Conservation (phyloP, 2,797 vertebrate species). For the Rallus crepitans region DNA sequence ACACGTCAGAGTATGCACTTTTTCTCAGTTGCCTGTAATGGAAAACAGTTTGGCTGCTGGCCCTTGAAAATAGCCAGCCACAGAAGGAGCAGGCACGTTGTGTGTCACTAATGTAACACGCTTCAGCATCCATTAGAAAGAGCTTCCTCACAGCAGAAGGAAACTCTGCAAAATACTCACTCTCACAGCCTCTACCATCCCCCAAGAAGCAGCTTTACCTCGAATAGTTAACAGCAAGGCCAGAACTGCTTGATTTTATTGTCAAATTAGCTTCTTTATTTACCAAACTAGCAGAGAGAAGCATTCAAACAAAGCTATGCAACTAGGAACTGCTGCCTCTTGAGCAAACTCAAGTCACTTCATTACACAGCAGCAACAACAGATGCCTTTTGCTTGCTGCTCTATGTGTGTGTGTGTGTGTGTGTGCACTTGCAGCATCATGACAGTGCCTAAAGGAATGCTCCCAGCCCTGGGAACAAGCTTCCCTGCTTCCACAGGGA, state of each 20-base stretch:
- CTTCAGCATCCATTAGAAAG: not conserved
- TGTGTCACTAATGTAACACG: not conserved
- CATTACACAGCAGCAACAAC: not conserved
- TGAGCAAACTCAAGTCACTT: not conserved
- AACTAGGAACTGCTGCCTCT: not conserved
- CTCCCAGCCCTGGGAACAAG: constrained; percentile 55
- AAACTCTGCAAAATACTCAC: not conserved
- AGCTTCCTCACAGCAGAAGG: not conserved
- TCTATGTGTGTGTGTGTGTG: not conserved
- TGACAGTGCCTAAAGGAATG: constrained; percentile 26
- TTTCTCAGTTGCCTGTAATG: not conserved
- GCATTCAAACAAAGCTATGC: not conserved
- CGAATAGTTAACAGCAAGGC: not conserved
- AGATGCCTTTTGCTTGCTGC: constrained; percentile 20
- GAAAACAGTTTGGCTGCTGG: not conserved
- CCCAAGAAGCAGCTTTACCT: not conserved
- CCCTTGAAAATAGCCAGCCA: not conserved
- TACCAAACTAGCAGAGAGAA: not conserved
- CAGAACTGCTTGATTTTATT: not conserved
- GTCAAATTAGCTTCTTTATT: constrained; percentile 7
- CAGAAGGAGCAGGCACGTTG: not conserved
- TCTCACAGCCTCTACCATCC: not conserved
- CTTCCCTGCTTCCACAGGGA: constrained; percentile 10
- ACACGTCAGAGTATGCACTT: not conserved
- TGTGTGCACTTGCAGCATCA: constrained; percentile 29